Base-by-base conservation (phyloP, 2,113 vertebrate genomes). In the Meriones unguiculatus region DNA sequence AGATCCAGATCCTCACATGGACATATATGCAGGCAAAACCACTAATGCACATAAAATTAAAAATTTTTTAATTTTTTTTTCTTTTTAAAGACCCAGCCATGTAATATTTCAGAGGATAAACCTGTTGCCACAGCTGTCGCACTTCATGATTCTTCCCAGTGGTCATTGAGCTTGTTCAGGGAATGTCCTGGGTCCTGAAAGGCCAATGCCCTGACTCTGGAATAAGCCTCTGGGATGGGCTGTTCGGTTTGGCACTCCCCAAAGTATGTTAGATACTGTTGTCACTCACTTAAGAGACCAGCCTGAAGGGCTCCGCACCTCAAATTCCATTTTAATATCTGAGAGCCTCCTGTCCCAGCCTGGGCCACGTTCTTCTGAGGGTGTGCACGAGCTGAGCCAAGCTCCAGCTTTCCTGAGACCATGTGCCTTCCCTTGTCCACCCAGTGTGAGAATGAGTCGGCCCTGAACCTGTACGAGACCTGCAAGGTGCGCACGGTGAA, bases 401-500 rank as follows among this genome's bases (percentile, higher is more conserved):
- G 15, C 50, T 30, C 35, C 3, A 1, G 1, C 32, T 18, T 17
- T 35, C 10, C 30, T 20, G 28, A 1, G 90, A 5, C 2, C 28
- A 0, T 1, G 30, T 50, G 32, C 32, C 0, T 7, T 69, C 41
- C n/a, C 67, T 38, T 75, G 52, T 78, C 92, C 54, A 81, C 3
- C 2, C 96, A 99, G 99, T 98, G 99, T 95, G 99, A 99, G 95
- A 99, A 99, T 0, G 99, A 99, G 95, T 98, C 99, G 0, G 99
- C 99, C 72, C 98, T 99, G 87, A 99, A 98, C 98, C 98, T 99
- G 94, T 99, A 99, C 0, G 99, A 99, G 98, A 99, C 99, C 0
- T 99, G 99, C 95, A 99, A 99, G 97, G 99, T 99, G 96, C 98
- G 99, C 67, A 99, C 99, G 0, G 99, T 99, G 97, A 99, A 99